Conservation (phyloP, 1,140 invertebrate genomes). For the Caenorhabditis elegans region DNA sequence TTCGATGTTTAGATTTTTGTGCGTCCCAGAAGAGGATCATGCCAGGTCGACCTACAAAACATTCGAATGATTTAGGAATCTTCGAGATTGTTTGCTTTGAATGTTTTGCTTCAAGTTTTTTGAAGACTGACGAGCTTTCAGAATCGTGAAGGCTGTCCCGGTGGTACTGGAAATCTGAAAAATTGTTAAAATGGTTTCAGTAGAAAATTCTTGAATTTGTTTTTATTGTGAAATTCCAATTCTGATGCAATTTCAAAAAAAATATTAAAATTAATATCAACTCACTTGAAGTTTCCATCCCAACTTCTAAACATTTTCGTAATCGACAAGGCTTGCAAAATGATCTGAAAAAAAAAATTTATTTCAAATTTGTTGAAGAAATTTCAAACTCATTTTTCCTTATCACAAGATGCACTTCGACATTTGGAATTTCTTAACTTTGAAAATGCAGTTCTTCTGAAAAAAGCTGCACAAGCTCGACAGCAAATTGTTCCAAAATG, state of each 20-base stretch:
- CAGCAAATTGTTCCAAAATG: constrained; percentile 32
- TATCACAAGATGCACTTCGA: neutral
- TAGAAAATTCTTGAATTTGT: neutral
- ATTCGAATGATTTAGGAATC: neutral
- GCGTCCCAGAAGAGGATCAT: constrained; percentile 3
- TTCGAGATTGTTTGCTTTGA: no score
- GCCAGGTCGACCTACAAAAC: neutral
- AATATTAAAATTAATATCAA: neutral
- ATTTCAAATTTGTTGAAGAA: neutral
- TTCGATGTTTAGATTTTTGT: neutral
- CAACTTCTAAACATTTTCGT: constrained; percentile 7
- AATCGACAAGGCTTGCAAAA: constrained; percentile 15
- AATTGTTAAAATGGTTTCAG: neutral
- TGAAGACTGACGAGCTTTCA: neutral
- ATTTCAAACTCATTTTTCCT: neutral
- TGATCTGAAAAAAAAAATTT: neutral
- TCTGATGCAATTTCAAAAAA: no score
- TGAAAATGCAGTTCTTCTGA: constrained; percentile 10
- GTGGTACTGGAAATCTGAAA: constrained; percentile 12
- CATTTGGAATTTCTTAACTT: neutral
- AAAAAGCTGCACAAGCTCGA: constrained; percentile 37
- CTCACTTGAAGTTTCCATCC: constrained; percentile 16
- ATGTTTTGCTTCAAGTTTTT: no score
- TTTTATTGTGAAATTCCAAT: no score
- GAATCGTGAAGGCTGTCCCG: neutral